Base-by-base conservation (phyloP, 37 sponge, comb jelly and placozoan species). In the Aphrocallistes beatrix region DNA sequence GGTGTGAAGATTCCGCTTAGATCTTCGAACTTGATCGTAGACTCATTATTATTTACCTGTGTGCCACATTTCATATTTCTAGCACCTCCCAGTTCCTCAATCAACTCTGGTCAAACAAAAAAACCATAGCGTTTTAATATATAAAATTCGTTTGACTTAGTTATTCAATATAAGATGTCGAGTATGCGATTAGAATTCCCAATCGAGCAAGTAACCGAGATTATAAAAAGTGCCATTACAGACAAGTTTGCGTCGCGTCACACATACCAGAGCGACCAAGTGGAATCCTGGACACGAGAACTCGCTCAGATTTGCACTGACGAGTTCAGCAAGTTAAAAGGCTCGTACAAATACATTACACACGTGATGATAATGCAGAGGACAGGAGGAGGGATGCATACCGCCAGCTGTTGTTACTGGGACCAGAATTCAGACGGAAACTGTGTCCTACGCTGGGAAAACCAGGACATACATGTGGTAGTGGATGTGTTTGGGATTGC, bases 401-500 rank as follows among this genome's bases (percentile, higher is more conserved):
- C 75, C 10, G 75, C 75, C 34, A 60, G 75, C 75, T 60, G 75
- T 13, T 60, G 75, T 30, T 60, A 60, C 34, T 60, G 75, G 75
- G 75, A 60, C n/a, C 75, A 60, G 75, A 60, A 60, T 13, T 3
- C 75, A 32, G 75, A 60, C 34, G 75, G 75, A 6, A 60, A 60
- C 34, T 60, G 75, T 13, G 75, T 60, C 6, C 10, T 60, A 30
- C 28, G 75, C 10, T 60, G 75, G 75, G 75, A 60, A 30, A 60
- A 60, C 34, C 75, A 60, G 34, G 75, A 60, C n/a, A 60, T 60
- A 60, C 75, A 60, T 60, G 75, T 60, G 3, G 75, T 60, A 19
- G 75, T 60, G 10, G 75, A 60, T 60, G 75, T 60, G 75, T 60
- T 60, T 60, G 75, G 75, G 75, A 60, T 60, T 60, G 75, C 75